phyloP scores from a whole-genome alignment of 2,797 vertebrate species.

The Leptatherina wallacei region DNA sequence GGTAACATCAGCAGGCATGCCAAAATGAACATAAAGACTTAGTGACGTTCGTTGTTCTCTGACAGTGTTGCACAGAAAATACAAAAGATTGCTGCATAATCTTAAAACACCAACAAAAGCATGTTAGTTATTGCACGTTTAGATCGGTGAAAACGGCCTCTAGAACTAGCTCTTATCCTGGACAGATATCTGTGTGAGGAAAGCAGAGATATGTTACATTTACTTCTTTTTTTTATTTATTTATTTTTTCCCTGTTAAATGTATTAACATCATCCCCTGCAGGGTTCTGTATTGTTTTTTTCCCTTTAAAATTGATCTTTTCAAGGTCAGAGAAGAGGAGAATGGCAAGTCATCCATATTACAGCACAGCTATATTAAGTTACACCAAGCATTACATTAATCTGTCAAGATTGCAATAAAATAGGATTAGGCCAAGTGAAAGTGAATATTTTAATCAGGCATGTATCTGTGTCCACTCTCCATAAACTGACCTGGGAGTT shows the following conservation, averaged over 20 bases:
- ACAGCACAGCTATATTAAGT: constrained; percentile 75
- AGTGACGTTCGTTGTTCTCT: constrained; percentile 20
- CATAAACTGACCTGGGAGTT: constrained; percentile 72
- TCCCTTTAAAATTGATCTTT: constrained; percentile 62
- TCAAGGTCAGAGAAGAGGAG: constrained; percentile 78
- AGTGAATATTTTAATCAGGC: constrained; percentile 85
- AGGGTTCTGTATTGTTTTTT: constrained; percentile 48
- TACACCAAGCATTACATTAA: constrained; percentile 84
- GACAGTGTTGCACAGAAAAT: constrained; percentile 10
- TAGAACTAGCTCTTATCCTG: constrained; percentile 49
- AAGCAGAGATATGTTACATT: constrained; percentile 47
- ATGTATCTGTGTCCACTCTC: constrained; percentile 74
- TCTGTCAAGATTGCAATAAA: constrained; percentile 86
- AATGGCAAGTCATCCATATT: constrained; percentile 70
- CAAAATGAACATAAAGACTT: constrained; percentile 18
- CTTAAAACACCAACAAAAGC: constrained; percentile 25
- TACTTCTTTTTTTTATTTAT: constrained; percentile 29
- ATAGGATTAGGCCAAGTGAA: constrained; percentile 79
- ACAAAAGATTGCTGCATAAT: constrained; percentile 20
- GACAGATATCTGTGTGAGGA: constrained; percentile 37
- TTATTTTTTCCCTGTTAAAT: constrained; percentile 26
- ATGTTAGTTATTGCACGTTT: constrained; percentile 32
- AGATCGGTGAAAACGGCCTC: constrained; percentile 22
- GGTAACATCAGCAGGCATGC: constrained; percentile 28
- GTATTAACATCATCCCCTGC: constrained; percentile 58